A percentile compares a stretch with the other conserved stretches of the same genome.
These are phyloP conservation scores for Romanogobio albipinnatus DNA, from an alignment of 2,113 vertebrate genomes.

Conservation along the genomic window DNA sequence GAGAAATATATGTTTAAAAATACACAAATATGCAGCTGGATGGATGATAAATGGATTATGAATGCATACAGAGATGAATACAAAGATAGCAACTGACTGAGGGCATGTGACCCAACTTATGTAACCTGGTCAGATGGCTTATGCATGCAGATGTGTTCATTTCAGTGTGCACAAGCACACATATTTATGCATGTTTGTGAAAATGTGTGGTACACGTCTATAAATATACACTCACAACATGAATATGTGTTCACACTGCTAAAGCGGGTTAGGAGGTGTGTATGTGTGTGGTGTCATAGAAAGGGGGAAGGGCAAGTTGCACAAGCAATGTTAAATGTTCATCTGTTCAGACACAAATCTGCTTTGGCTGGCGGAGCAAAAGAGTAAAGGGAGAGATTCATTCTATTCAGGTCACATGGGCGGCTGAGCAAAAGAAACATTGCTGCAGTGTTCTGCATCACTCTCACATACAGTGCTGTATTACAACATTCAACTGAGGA, in stretches of 20 bases:
- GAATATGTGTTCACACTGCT: background rate
- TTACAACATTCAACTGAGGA: background rate
- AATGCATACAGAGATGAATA: slow-evolving; percentile 7
- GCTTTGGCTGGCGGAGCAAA: slow-evolving; percentile 25
- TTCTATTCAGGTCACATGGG: slow-evolving; percentile 7
- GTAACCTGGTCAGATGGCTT: slow-evolving; percentile 40
- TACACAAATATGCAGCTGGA: background rate
- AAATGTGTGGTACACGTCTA: background rate
- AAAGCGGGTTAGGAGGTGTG: background rate
- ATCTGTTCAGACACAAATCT: slow-evolving; percentile 45
- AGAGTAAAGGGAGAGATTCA: background rate
- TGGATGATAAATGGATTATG: background rate
- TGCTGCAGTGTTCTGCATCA: background rate
- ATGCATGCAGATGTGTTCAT: slow-evolving; percentile 28
- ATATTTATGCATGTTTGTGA: background rate
- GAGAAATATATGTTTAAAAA: background rate
- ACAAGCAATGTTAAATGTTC: slow-evolving; percentile 2
- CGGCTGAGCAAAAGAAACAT: background rate
- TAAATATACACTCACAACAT: background rate
- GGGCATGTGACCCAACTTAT: slow-evolving; percentile 32
- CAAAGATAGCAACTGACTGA: background rate
- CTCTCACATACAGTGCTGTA: background rate
- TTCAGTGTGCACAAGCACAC: background rate
- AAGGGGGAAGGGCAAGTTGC: background rate
- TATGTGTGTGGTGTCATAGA: background rate